Evolutionary conservation across 1,140 invertebrate genomes (phyloP).

Genomic region (Hycleus phaleratus): DNA sequence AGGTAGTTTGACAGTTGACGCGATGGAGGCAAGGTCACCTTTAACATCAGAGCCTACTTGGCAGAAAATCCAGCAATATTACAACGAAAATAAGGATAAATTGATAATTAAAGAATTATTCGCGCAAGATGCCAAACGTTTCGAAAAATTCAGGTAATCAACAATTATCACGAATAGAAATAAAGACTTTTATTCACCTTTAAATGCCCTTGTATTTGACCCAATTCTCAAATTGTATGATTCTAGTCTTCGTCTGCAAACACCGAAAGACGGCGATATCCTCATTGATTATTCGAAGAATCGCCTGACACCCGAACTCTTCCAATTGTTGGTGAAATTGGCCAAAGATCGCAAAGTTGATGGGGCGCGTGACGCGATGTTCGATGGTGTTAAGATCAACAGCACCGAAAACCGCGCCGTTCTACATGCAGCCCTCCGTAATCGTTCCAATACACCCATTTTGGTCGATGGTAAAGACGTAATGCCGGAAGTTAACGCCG

Average conservation of each 20-base stretch:
- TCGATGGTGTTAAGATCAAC: slow-evolving; percentile 91
- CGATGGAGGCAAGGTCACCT: slow-evolving; percentile 5
- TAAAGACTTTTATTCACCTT: slow-evolving; percentile 22
- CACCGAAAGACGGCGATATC: slow-evolving; percentile 79
- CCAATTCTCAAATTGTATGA: slow-evolving; percentile 1
- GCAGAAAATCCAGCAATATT: slow-evolving; percentile 65
- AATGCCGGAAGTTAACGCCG: slow-evolving; percentile 86
- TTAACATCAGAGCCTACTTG: slow-evolving; percentile 60
- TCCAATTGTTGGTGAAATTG: slow-evolving; percentile 71
- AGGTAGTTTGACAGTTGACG: slow-evolving; percentile 10
- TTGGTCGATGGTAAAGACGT: slow-evolving; percentile 87
- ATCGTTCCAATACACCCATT: slow-evolving; percentile 71
- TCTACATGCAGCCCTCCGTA: slow-evolving; percentile 89
- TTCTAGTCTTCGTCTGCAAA: slow-evolving; percentile 61
- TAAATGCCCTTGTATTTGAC: slow-evolving; percentile 22
- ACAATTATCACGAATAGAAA: slow-evolving; percentile 7
- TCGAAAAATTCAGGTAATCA: slow-evolving; percentile 71
- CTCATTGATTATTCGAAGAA: slow-evolving; percentile 97
- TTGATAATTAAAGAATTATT: slow-evolving; percentile 75
- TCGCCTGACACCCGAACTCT: slow-evolving; percentile 70
- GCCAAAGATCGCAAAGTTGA: slow-evolving; percentile 78
- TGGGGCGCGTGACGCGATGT: slow-evolving; percentile 86
- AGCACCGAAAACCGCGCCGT: slow-evolving; percentile 93
- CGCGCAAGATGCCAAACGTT: slow-evolving; percentile 63
- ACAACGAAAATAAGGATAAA: slow-evolving; percentile 54